These are phyloP conservation scores for Pseudomyrmex dendroicus DNA, from an alignment of 1,140 invertebrate genomes.

Conservation along the genomic window DNA sequence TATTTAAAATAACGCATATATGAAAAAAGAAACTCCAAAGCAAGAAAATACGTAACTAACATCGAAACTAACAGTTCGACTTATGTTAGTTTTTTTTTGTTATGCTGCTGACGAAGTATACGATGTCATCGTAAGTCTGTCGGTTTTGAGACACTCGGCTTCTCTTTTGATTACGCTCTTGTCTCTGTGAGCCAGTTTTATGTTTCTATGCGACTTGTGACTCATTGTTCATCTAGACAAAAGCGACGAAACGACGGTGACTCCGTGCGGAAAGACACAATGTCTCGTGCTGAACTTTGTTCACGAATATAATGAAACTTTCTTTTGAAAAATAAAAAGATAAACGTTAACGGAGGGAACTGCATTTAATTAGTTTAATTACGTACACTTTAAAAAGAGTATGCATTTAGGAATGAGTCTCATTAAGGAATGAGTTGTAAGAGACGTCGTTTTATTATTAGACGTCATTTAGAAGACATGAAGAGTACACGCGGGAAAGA, in stretches of 20 bases:
- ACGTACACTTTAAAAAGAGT: background rate
- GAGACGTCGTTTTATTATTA: background rate
- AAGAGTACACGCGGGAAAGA: background rate
- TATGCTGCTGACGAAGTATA: background rate
- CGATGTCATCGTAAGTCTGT: background rate
- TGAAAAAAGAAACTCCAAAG: too few relatives aligned
- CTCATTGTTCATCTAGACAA: constrained; percentile 45
- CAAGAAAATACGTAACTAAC: too few relatives aligned
- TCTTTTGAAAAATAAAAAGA: background rate
- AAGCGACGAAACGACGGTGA: constrained; percentile 42
- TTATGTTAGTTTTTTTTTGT: background rate
- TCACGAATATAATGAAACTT: background rate
- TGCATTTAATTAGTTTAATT: background rate
- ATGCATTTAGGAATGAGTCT: background rate
- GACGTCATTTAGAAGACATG: background rate
- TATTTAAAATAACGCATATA: too few relatives aligned
- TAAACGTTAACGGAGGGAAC: background rate
- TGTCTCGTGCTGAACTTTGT: constrained; percentile 18
- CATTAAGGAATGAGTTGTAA: background rate
- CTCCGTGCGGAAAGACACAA: background rate
- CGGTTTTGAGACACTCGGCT: background rate
- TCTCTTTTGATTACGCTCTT: background rate
- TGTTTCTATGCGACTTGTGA: constrained; percentile 36
- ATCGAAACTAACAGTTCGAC: too few relatives aligned
- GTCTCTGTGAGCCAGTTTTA: background rate